Evolutionary conservation across 2,888 invertebrate species (phyloP).

Genomic region (Leptopilina syphax): DNA sequence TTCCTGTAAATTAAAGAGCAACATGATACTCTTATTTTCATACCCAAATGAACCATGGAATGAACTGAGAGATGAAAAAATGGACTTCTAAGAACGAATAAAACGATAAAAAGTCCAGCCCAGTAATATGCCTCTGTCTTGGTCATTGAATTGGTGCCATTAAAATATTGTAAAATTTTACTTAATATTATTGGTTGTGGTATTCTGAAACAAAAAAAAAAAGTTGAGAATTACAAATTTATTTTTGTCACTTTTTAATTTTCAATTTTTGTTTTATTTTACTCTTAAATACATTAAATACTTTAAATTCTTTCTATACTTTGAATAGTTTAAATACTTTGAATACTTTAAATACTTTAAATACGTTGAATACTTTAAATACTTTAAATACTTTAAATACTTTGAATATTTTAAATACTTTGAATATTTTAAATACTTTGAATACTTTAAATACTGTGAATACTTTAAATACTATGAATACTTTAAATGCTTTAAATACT

Average conservation of each 20-base stretch:
- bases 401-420: too few species aligned
- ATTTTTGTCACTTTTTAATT: background rate
- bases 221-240: too few species aligned
- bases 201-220: slow-evolving; percentile 58
- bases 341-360: too few species aligned
- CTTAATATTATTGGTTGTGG: slow-evolving; percentile 68
- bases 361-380: too few species aligned
- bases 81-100: slow-evolving; percentile 64
- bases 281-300: too few species aligned
- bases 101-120: slow-evolving; percentile 71
- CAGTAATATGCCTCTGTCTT: slow-evolving; percentile 74
- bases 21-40: slow-evolving; percentile 87
- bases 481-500: too few species aligned
- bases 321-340: too few species aligned
- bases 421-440: too few species aligned
- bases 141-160: slow-evolving; percentile 35
- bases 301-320: too few species aligned
- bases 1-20: slow-evolving; percentile 91
- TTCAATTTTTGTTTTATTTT: background rate
- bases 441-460: too few species aligned
- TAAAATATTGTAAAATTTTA: slow-evolving; percentile 64
- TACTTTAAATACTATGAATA: too few species aligned
- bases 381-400: too few species aligned
- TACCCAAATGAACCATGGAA: slow-evolving; percentile 83
- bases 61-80: slow-evolving; percentile 82